Evolutionary conservation across 2,888 invertebrate genomes (phyloP), one percentile per base, ranked within the genome.

Genomic region (Ferrisia virgata): DNA sequence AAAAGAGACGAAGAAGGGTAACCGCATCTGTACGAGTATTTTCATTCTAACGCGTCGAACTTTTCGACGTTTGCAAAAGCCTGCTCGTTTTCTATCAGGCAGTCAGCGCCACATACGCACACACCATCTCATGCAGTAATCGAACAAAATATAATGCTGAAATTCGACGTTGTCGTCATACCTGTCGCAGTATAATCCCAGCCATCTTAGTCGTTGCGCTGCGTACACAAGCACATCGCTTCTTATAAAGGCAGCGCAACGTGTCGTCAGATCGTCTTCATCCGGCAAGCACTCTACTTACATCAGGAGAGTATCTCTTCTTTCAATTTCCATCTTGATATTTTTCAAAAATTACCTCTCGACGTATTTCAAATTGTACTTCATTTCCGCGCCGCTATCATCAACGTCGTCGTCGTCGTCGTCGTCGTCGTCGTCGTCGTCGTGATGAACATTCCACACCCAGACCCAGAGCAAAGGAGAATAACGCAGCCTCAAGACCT

Each of bases 321-420:
- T 64, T 72, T 72, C 72, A 72, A 72, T 72, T 72, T 72, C 72
- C 33, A 72, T n/a, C 72, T 72, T 72, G 36, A 33, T 72, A 72
- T 72, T 72, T 72, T 72, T 9, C 72, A 72, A 72, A 72, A 72
- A 72, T 72, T 72, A 72, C 72, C 72, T 33, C 72, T 33, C 31
- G 72, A n/a, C 72, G 31, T 33, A 33, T 72, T 72, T 72, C 33
- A 33, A 64, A 64, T 64, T 64, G 64, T 31, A 28, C 64, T 28
- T 64, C 64, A 64, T 64, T 64, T 64, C 64, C 64, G 64, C 11
- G 28, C 64, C 22, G n/a, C 15, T n/a, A 9, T 4, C 11, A 64
- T 31, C 64, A 25, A 18, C 58, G 58, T 18, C 58, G 64, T 31
- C 64, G 6, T 18, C 53, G 39, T 39, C 39, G 39, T n/a, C 11